Conservation (phyloP, 2,797 vertebrate genomes). For the Hyperoplus lanceolatus region DNA sequence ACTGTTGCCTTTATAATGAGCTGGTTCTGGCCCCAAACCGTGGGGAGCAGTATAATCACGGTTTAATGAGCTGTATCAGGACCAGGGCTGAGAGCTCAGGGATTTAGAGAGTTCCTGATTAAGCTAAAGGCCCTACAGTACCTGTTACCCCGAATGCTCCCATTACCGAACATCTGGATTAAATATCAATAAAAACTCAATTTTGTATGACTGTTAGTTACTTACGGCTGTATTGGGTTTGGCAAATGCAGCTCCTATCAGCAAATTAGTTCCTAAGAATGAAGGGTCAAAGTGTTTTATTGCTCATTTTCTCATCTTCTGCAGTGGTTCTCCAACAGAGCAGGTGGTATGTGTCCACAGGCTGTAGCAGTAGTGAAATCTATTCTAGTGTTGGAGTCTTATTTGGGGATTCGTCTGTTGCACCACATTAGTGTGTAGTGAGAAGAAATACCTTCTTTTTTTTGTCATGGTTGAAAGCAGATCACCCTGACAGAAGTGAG, state of each 20-base stretch:
- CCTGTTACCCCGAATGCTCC: constrained; percentile 80
- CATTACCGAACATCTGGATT: constrained; percentile 79
- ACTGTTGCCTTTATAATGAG: constrained; percentile 73
- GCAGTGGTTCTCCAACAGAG: not conserved
- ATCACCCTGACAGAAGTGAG: too few relatives aligned
- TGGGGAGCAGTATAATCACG: constrained; percentile 74
- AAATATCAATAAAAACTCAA: constrained; percentile 77
- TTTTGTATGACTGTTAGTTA: constrained; percentile 65
- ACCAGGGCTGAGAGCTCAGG: constrained; percentile 64
- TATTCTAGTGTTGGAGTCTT: too few relatives aligned
- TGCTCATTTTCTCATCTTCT: constrained; percentile 33
- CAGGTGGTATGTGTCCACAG: too few relatives aligned
- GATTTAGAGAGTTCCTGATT: constrained; percentile 70
- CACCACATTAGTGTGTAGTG: too few relatives aligned
- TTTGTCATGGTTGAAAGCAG: too few relatives aligned
- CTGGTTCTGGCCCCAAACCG: constrained; percentile 66
- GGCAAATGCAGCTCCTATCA: constrained; percentile 40
- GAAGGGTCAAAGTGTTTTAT: constrained; percentile 15
- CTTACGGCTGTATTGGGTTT: constrained; percentile 51
- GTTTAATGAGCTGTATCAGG: constrained; percentile 80
- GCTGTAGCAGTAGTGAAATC: too few relatives aligned
- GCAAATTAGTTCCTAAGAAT: constrained; percentile 34
- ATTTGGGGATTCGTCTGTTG: too few relatives aligned
- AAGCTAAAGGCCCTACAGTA: constrained; percentile 62
- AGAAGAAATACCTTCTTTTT: too few relatives aligned